Percentiles rank a stretch among this genome's conserved stretches.
phyloP scores from a whole-genome alignment of 2,888 invertebrate genomes.

The Allolobophora icterica region DNA sequence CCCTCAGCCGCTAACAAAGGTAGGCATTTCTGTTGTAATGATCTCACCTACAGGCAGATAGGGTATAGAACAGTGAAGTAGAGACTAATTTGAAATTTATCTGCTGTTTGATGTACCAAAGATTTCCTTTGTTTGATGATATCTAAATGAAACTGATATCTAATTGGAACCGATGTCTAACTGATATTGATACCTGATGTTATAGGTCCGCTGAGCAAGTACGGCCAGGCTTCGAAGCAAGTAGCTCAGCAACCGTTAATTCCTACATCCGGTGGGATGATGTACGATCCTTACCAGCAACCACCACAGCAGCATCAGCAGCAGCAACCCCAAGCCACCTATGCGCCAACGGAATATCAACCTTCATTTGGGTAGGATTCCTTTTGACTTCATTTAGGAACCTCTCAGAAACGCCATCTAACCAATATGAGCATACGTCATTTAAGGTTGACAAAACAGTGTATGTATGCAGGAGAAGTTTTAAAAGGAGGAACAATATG shows the following conservation, averaged over 20 bases:
- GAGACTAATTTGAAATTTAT: not conserved
- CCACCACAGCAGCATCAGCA: conserved; percentile 46
- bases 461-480: no score
- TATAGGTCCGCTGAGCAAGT: conserved; percentile 27
- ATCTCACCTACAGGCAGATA: not conserved
- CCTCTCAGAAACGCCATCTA: no score
- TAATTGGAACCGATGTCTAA: not conserved
- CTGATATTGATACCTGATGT: not conserved
- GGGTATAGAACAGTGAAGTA: not conserved
- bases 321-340: conserved; percentile 31
- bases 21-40: not conserved
- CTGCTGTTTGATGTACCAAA: not conserved
- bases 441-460: no score
- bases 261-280: not conserved
- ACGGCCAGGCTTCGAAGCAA: conserved; percentile 34
- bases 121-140: not conserved
- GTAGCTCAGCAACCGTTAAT: not conserved
- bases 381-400: not conserved
- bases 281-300: conserved; percentile 49
- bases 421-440: no score
- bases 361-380: not conserved
- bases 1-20: not conserved
- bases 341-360: not conserved
- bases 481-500: no score
- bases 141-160: not conserved